Evolutionary conservation across 2,888 invertebrate species (phyloP).

Genomic region (Lottia gigantea): DNA sequence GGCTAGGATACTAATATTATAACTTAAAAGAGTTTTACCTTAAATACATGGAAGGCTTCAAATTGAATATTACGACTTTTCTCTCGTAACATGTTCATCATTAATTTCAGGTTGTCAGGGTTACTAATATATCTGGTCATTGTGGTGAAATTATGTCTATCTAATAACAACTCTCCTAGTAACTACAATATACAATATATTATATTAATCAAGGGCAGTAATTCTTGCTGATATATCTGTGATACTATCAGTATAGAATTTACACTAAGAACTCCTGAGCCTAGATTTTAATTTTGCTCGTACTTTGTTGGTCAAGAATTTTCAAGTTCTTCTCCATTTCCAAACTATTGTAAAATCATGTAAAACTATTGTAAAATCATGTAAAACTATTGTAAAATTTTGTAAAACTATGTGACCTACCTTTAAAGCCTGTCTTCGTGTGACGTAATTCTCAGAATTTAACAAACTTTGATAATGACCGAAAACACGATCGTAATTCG

Average conservation of each 20-base stretch:
- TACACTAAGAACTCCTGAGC: too few species aligned
- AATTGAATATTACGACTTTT: constrained; percentile 99
- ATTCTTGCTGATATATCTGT: too few species aligned
- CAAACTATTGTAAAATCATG: too few species aligned
- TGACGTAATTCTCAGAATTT: constrained; percentile 99
- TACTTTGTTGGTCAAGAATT: too few species aligned
- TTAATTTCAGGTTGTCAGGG: constrained; percentile 98
- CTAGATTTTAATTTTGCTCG: too few species aligned
- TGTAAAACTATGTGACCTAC: constrained; percentile 52
- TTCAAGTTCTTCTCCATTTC: too few species aligned
- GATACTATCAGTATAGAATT: too few species aligned
- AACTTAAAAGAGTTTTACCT: constrained; percentile 74
- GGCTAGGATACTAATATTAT: too few species aligned
- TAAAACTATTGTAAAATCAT: too few species aligned
- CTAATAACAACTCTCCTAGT: constrained; percentile 94
- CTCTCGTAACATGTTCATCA: constrained; percentile 99
- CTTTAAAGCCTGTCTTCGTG: constrained; percentile 97
- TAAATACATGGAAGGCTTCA: constrained; percentile 99
- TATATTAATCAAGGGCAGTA: too few species aligned
- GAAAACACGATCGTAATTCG: constrained; percentile 99
- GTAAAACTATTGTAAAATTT: too few species aligned
- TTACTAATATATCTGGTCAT: constrained; percentile 94
- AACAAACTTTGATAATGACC: constrained; percentile 95
- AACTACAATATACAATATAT: constrained; percentile 70
- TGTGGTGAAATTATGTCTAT: constrained; percentile 98